Conservation (phyloP, 2,113 vertebrate species). For the Barnardius zonarius region DNA sequence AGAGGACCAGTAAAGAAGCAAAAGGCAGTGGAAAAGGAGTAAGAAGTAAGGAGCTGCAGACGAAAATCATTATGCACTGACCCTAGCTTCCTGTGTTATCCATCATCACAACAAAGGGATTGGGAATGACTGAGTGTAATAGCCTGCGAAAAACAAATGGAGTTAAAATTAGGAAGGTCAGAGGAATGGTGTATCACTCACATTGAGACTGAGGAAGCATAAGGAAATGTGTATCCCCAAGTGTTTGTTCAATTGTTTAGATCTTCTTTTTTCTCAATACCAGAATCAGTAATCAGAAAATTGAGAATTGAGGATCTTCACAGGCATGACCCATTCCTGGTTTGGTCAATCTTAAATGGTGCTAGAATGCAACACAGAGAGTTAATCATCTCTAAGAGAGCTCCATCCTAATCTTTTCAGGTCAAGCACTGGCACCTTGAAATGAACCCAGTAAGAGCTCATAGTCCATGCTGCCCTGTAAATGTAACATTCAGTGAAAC, state of each 20-base stretch:
- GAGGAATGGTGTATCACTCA: background rate
- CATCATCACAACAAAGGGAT: background rate
- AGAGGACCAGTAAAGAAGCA: background rate
- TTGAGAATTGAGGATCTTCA: background rate
- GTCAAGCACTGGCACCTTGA: background rate
- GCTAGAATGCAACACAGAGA: background rate
- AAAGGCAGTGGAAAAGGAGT: background rate
- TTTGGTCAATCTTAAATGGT: background rate
- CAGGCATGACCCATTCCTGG: background rate
- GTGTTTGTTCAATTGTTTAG: background rate
- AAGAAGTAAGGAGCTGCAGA: background rate
- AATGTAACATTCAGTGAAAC: background rate
- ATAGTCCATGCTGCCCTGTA: background rate
- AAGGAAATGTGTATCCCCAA: background rate
- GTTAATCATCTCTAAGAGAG: background rate
- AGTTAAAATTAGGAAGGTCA: background rate
- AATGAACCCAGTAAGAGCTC: background rate
- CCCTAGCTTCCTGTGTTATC: background rate
- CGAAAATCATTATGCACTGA: background rate
- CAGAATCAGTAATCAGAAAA: background rate
- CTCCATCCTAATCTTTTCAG: background rate
- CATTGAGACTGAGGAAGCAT: background rate
- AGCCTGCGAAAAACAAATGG: background rate
- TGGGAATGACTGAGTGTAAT: background rate
- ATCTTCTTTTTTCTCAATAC: background rate